Conservation (phyloP, 1,140 invertebrate genomes). For the Nautilus pompilius region DNA sequence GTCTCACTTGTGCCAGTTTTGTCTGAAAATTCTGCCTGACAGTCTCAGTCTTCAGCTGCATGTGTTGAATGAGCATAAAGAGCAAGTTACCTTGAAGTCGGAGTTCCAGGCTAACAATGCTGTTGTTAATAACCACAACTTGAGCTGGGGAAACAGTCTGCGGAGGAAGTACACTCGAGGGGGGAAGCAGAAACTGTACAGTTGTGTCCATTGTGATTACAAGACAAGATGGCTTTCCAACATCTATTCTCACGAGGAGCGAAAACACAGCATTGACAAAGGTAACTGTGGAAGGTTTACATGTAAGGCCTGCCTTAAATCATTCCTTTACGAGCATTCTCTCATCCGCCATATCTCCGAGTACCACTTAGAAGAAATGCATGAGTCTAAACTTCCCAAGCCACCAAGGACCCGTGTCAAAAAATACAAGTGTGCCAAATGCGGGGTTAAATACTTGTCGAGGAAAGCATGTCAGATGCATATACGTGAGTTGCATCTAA, state of each 20-base stretch:
- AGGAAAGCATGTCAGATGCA: conserved; percentile 29
- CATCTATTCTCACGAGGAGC: conserved; percentile 85
- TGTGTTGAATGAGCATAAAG: conserved; percentile 60
- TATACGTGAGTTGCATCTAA: conserved; percentile 22
- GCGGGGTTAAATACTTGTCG: conserved; percentile 49
- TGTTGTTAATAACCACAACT: neutral
- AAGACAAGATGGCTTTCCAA: conserved; percentile 84
- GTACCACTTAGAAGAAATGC: neutral
- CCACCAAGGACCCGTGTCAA: conserved; percentile 13
- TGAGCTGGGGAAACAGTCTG: conserved; percentile 8
- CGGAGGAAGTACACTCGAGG: conserved; percentile 12
- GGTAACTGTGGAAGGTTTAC: conserved; percentile 20
- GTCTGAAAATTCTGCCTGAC: conserved; percentile 57
- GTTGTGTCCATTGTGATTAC: conserved; percentile 84
- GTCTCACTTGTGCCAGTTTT: conserved; percentile 56
- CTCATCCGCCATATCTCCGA: conserved; percentile 41
- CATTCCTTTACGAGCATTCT: conserved; percentile 45
- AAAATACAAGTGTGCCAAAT: conserved; percentile 58
- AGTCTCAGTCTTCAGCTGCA: conserved; percentile 60
- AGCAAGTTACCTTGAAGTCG: conserved; percentile 43
- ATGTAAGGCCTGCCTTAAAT: conserved; percentile 45
- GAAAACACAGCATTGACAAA: conserved; percentile 48
- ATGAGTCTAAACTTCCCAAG: neutral
- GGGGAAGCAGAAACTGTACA: conserved; percentile 68
- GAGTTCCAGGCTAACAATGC: conserved; percentile 1